Evolutionary conservation across 2,113 vertebrate genomes (phyloP), one percentile per base, ranked within the genome.

Genomic region (Atrichornis clamosus): DNA sequence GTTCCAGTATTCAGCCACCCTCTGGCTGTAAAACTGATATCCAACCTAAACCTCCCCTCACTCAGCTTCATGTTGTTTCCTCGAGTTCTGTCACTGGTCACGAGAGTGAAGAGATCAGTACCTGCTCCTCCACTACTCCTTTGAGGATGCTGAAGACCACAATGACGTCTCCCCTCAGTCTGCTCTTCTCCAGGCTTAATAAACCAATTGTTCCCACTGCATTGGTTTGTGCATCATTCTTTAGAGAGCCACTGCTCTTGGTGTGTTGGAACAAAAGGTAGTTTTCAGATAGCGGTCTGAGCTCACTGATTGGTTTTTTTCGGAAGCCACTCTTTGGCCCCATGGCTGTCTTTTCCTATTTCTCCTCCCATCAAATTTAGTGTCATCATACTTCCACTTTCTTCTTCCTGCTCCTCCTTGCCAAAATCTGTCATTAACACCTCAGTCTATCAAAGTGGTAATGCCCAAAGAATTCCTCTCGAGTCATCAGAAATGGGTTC

Each of bases 41-140:
- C 27, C 27, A 24, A 5, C 63, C 27, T 52, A 33, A 77, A 44
- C 8, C 21, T 44, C 8, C 14, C 15, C 7, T 68, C 22, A 8
- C 53, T 44, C 22, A 77, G 18, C 33, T 60, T 52, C 27, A 6
- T 52, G 46, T 4, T 6, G 12, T 77, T 77, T 77, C 63, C 6
- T 22, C 0, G 11, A 52, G 27, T 44, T 33, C 46, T 23, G 1
- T 52, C 11, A 33, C 33, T 39, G 22, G 30, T 44, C 27, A 68
- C 18, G 28, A 33, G 53, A 52, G 22, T 27, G 22, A 44, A 44
- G 63, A 28, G 22, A 28, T 33, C 22, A 19, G 27, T 35, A 52
- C 28, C 15, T 1, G 3, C 44, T 7, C 17, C 20, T 60, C 46
- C 0, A 0, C 24, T 75, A 67, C 24, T 74, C 22, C 33, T 63